Evolutionary conservation across 2,888 invertebrate genomes (phyloP), one percentile per base, ranked within the genome.

Genomic region (Mimumesa dahlbomi): DNA sequence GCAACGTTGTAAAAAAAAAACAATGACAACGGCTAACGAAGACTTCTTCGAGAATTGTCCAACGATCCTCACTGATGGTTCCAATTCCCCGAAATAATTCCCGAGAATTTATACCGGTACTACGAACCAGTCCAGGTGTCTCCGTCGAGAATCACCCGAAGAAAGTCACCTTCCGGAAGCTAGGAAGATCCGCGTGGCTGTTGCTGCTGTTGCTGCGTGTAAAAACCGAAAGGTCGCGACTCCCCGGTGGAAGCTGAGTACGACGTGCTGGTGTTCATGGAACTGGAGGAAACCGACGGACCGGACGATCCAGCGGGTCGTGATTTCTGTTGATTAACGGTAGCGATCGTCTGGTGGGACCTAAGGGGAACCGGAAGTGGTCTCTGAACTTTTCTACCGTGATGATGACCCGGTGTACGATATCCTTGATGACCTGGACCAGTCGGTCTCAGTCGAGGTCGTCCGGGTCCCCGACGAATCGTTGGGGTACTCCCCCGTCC

Each of bases 381-480:
- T 14, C 84, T 83, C 42, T 87, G 88, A 16, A 83, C 69, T 49
- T 85, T 85, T 53, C 85, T 84, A 2, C 75, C 61, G 18, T 87
- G 81, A 48, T 83, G 80, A 52, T 84, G 80, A 9, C 69, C 64
- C 0, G 92, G 88, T 1, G 92, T 92, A 16, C 94, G 91, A 21
- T 91, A 91, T 5, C 94, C 94, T 66, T 92, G 92, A 84, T 94
- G 92, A 0, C 92, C 90, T 0, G 94, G 94, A 0, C 93, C 93
- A 6, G 91, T 90, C 0, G 94, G 94, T 81, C 93, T 92, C 9
- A 94, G 88, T 1, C 94, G 91, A 0, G 94, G 94, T 65, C 94
- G 89, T 6, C 94, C 94, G 0, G 94, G 94, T 14, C 94, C 94
- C 45, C 94, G 89, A 58, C 94, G 91, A 19, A 92, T 86, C 5